Conservation (phyloP, 2,113 vertebrate species). For the Felis catus region DNA sequence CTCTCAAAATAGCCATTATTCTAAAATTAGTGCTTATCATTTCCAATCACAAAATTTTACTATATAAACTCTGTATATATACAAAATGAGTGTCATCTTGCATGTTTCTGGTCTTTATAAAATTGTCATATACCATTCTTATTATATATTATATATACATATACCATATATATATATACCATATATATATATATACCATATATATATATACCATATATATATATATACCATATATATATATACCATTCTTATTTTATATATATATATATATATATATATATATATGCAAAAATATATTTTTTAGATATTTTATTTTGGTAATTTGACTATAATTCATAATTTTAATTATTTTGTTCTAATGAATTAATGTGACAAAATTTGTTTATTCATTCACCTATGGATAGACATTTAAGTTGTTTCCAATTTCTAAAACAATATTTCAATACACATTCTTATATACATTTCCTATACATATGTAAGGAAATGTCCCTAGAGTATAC, state of each 20-base stretch:
- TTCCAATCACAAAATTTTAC: background rate
- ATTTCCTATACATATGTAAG: background rate
- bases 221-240: background rate
- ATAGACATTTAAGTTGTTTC: background rate
- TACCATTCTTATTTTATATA: background rate
- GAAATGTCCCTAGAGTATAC: background rate
- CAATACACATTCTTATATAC: background rate
- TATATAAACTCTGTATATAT: background rate
- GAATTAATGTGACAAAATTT: background rate
- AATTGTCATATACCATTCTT: background rate
- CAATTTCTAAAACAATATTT: background rate
- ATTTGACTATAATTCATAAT: background rate
- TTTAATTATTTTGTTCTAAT: background rate
- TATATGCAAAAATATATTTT: background rate
- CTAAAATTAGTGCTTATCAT: background rate
- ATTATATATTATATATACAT: background rate
- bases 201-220: no score
- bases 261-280: no score
- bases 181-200: no score
- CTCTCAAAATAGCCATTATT: background rate
- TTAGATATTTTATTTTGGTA: background rate
- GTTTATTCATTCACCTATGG: background rate
- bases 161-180: no score
- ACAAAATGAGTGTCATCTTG: background rate
- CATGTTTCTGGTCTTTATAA: background rate